These are phyloP conservation scores for Micrasema minimum DNA, from an alignment of 1,140 invertebrate genomes.

Conservation along the genomic window DNA sequence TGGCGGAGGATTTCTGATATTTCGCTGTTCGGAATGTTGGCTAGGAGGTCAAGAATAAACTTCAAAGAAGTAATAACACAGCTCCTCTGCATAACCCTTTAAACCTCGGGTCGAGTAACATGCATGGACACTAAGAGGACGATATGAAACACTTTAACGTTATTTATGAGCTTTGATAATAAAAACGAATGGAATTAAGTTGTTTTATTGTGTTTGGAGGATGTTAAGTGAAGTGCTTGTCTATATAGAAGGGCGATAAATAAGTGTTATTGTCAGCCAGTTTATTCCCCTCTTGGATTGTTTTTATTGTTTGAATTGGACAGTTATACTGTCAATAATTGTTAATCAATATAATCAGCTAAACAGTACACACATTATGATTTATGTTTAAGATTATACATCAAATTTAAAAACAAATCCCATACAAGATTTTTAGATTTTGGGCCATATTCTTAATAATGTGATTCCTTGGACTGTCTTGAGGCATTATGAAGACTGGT, in stretches of 20 bases:
- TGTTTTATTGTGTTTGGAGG: conserved; percentile 7
- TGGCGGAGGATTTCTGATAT: conserved; percentile 27
- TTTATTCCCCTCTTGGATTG: background rate
- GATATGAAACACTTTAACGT: conserved; percentile 2
- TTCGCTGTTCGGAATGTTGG: conserved; percentile 37
- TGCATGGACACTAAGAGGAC: background rate
- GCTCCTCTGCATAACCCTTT: too few relatives aligned
- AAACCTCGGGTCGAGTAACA: too few relatives aligned
- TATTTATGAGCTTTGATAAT: conserved; percentile 22
- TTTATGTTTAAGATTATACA: too few relatives aligned
- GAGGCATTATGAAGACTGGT: too few relatives aligned
- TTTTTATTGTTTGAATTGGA: too few relatives aligned
- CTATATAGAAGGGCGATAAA: background rate
- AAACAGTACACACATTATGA: too few relatives aligned
- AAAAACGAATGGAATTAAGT: conserved; percentile 16
- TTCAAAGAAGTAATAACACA: conserved; percentile 37
- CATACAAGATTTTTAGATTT: too few relatives aligned
- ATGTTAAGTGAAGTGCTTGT: conserved; percentile 16
- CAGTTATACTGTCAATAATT: too few relatives aligned
- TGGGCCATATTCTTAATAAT: too few relatives aligned
- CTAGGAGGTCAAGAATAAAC: conserved; percentile 45
- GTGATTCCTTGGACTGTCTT: too few relatives aligned
- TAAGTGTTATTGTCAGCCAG: conserved; percentile 2
- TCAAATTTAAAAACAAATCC: too few relatives aligned
- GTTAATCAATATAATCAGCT: too few relatives aligned